Evolutionary conservation across 1,140 invertebrate species (phyloP), one percentile per base, ranked within the genome.

Genomic region (Artemia franciscana): DNA sequence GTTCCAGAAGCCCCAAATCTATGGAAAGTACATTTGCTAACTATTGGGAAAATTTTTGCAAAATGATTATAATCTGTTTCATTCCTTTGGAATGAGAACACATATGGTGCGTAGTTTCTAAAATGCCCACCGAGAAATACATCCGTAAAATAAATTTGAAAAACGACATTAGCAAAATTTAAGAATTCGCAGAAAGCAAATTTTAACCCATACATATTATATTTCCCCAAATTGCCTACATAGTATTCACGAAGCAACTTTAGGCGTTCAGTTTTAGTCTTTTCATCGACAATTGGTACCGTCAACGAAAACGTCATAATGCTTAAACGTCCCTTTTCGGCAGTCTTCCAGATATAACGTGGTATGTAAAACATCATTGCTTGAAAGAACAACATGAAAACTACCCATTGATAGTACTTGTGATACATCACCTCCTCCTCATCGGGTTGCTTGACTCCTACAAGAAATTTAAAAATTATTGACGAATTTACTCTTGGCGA

Each of bases 1-100:
- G 77, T 76, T 0, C 86, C 88, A 15, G 86, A 90, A 63, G 87
- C 83, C 82, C 87, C 88, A 71, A 87, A 88, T 78, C 88, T 88
- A 76, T 86, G 84, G 80, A 89, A 88, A 61, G 85, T 88, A 70
- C 90, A 93, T 62, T 71, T 70, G 15, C 68, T 68, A 3, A 73
- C 60, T 51, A 64, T 67, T 2, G 68, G 68, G 26, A 69, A 69
- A 27, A 69, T 63, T 51, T 65, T 39, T 61, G 58, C 39, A 63
- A 68, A 64, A 1, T 66, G 66, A 56, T 69, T 67, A 9, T 27
- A 18, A 5, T 66, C 65, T 0, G 65, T 64, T 12, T 51, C 39
- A 3, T 51, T 51, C 39, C 21, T 51, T 2, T 51, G 2, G 58
- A 71, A 71, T 0, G 57, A 56, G 12, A 73, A 23, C 15, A 73